phyloP scores from a whole-genome alignment of 2,888 invertebrate genomes.

The Apodemia zela region DNA sequence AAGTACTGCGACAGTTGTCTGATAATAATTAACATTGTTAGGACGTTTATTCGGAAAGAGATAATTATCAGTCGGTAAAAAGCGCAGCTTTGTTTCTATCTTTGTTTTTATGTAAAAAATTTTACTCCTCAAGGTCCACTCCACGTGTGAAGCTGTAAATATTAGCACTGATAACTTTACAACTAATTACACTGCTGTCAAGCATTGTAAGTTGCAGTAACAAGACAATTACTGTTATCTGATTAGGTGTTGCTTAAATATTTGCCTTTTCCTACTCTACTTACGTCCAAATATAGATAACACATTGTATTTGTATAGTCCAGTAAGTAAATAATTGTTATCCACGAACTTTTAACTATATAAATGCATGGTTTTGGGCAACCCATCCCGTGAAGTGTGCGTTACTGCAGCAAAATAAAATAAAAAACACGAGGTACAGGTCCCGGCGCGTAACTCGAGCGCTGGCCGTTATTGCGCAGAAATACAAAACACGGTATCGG shows the following conservation, averaged over 20 bases:
- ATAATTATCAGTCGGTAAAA: too few species aligned
- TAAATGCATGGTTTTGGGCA: not conserved
- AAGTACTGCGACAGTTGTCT: too few species aligned
- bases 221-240: slow-evolving; percentile 1
- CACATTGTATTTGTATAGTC: not conserved
- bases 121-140: not conserved
- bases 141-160: not conserved
- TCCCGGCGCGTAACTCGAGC: too few species aligned
- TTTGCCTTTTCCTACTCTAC: slow-evolving; percentile 5
- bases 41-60: too few species aligned
- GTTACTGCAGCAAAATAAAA: too few species aligned
- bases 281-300: slow-evolving; percentile 7
- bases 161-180: not conserved
- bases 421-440: too few species aligned
- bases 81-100: too few species aligned
- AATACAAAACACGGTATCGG: too few species aligned
- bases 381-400: too few species aligned
- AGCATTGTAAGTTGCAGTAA: slow-evolving; percentile 2
- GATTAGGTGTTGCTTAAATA: not conserved
- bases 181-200: slow-evolving; percentile 6
- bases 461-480: too few species aligned
- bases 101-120: too few species aligned
- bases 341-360: not conserved
- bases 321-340: not conserved
- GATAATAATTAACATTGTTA: too few species aligned